These are phyloP conservation scores for Blera fallax DNA, from an alignment of 2,888 invertebrate species.

Conservation along the genomic window DNA sequence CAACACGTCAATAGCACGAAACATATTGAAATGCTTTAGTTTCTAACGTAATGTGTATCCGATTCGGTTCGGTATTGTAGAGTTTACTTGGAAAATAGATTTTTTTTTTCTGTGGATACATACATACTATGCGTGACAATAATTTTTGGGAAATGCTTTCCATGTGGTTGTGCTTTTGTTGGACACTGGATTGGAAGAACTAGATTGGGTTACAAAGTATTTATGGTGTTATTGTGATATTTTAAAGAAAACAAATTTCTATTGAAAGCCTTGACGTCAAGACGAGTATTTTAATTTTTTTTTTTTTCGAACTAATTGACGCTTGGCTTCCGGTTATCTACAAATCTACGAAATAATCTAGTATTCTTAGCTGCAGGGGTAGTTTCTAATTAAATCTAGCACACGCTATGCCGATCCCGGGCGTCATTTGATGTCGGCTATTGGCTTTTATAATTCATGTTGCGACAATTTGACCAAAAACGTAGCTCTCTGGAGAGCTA, in stretches of 20 bases:
- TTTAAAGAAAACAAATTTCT: background rate
- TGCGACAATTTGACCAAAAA: too few relatives aligned
- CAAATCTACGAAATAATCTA: background rate
- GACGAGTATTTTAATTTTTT: background rate
- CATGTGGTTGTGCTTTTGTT: background rate
- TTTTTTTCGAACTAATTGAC: background rate
- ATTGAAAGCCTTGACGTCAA: background rate
- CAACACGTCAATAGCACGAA: constrained; percentile 41
- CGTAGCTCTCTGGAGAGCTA: too few relatives aligned
- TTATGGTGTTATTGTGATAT: background rate
- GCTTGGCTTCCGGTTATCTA: background rate
- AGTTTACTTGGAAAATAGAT: background rate
- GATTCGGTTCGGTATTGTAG: background rate
- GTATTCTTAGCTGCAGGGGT: background rate
- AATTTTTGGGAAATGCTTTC: constrained; percentile 1
- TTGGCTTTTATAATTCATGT: too few relatives aligned
- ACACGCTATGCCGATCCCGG: too few relatives aligned
- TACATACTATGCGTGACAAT: constrained; percentile 1
- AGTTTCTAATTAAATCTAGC: too few relatives aligned
- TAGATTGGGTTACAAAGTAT: constrained; percentile 7
- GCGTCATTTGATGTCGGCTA: too few relatives aligned
- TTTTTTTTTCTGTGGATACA: background rate
- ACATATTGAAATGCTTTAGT: constrained; percentile 24
- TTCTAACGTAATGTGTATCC: background rate
- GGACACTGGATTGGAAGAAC: background rate